Evolutionary conservation across 30 jellyfish, hydroid and myxozoan species (phyloP).

Genomic region (Haliclystus octoradiatus): DNA sequence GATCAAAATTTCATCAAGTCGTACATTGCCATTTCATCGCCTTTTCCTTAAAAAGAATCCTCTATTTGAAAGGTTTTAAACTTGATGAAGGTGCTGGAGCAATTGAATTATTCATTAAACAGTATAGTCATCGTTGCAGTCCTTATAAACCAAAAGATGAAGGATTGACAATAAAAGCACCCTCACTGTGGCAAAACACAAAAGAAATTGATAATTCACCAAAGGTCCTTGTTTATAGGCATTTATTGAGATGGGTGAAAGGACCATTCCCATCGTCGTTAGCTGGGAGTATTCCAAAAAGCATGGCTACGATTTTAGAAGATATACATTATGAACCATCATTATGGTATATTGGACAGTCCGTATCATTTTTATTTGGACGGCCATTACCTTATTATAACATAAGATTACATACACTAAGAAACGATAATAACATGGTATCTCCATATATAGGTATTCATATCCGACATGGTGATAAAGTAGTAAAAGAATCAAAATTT

Average conservation of each 20-base stretch:
- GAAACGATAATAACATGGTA: neutral
- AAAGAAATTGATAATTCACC: neutral
- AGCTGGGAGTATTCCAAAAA: neutral
- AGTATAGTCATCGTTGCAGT: too few relatives aligned
- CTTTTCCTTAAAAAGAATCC: neutral
- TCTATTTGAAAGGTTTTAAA: neutral
- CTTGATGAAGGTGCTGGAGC: neutral
- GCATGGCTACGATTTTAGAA: neutral
- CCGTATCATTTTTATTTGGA: neutral
- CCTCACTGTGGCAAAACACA: neutral
- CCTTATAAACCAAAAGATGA: too few relatives aligned
- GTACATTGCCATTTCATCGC: neutral
- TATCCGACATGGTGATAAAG: constrained; percentile 24
- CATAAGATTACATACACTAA: neutral
- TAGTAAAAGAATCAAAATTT: constrained; percentile 3
- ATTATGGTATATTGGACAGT: constrained; percentile 13
- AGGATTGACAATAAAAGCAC: neutral
- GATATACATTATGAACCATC: neutral
- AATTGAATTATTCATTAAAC: too few relatives aligned
- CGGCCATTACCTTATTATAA: neutral
- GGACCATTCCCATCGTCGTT: neutral
- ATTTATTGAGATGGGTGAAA: neutral
- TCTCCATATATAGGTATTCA: constrained; percentile 15
- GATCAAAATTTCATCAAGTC: neutral
- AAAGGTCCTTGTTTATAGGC: neutral